These are phyloP conservation scores for Acleris holmiana DNA, from an alignment of 2,888 invertebrate species.

Conservation along the genomic window DNA sequence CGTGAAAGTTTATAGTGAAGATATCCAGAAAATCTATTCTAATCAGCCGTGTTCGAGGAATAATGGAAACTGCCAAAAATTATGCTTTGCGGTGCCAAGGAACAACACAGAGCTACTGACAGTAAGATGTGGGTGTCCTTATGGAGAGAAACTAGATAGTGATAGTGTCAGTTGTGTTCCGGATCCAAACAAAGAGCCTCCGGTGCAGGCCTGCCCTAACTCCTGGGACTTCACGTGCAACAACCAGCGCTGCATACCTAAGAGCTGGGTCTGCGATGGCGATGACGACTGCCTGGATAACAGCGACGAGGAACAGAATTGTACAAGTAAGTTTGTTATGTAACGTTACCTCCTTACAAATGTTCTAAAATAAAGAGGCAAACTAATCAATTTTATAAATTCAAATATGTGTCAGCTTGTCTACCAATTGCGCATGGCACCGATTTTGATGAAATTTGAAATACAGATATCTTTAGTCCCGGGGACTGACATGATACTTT, in stretches of 20 bases:
- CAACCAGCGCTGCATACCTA: constrained; percentile 95
- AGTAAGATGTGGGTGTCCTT: constrained; percentile 95
- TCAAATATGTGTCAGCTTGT: too few relatives aligned
- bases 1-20: constrained; percentile 93
- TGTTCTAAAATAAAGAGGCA: too few relatives aligned
- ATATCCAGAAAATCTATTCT: constrained; percentile 88
- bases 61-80: constrained; percentile 96
- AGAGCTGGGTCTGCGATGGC: constrained; percentile 98
- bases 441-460: too few relatives aligned
- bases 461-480: too few relatives aligned
- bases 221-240: constrained; percentile 97
- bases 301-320: constrained; percentile 97
- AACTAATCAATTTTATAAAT: too few relatives aligned
- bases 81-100: constrained; percentile 95
- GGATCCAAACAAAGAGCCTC: constrained; percentile 94
- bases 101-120: constrained; percentile 84
- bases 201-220: constrained; percentile 94
- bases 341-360: neutral
- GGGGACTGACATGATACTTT: too few relatives aligned
- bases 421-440: too few relatives aligned
- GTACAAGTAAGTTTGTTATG: constrained; percentile 89
- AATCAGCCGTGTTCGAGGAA: constrained; percentile 92
- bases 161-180: constrained; percentile 89
- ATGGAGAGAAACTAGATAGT: constrained; percentile 91
- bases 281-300: constrained; percentile 98